Conservation (phyloP, 92 coral and sea anemone species). For the Zoanthus sociatus region DNA sequence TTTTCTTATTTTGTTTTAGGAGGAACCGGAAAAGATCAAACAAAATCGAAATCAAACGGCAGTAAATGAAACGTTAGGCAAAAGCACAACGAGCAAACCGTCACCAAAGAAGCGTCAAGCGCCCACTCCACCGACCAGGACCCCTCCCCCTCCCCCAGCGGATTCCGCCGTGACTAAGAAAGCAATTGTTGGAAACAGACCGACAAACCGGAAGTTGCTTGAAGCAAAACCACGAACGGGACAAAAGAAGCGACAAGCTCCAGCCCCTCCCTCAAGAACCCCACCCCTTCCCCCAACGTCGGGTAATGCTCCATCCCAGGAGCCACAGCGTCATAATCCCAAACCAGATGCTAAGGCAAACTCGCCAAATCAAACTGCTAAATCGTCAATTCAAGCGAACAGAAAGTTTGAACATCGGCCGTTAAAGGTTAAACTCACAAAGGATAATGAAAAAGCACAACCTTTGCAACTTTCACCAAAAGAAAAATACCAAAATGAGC, state of each 20-base stretch:
- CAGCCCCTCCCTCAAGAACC: constrained; percentile 40
- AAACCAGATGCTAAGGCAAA: constrained; percentile 3
- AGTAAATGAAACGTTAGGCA: neutral
- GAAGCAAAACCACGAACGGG: constrained; percentile 45
- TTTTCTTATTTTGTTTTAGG: neutral
- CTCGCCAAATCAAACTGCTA: constrained; percentile 12
- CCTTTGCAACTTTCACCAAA: constrained; percentile 22
- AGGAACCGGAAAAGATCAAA: constrained; percentile 1
- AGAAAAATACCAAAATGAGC: constrained; percentile 48
- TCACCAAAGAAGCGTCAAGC: constrained; percentile 42
- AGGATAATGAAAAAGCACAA: constrained; percentile 61
- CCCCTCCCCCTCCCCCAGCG: constrained; percentile 43
- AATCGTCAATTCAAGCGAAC: constrained; percentile 54
- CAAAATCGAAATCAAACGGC: neutral
- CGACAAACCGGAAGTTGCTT: constrained; percentile 28
- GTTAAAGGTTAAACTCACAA: constrained; percentile 71
- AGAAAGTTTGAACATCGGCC: constrained; percentile 74
- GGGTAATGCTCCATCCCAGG: neutral
- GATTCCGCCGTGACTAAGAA: constrained; percentile 20
- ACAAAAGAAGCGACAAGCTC: constrained; percentile 42
- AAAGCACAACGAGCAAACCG: neutral
- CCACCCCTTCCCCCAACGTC: constrained; percentile 43
- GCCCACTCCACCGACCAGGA: constrained; percentile 28
- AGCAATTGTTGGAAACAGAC: constrained; percentile 23
- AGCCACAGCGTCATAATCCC: neutral